Evolutionary conservation across 2,888 invertebrate species (phyloP), one percentile per base, ranked within the genome.

Genomic region (Arrhopalites spinosus): DNA sequence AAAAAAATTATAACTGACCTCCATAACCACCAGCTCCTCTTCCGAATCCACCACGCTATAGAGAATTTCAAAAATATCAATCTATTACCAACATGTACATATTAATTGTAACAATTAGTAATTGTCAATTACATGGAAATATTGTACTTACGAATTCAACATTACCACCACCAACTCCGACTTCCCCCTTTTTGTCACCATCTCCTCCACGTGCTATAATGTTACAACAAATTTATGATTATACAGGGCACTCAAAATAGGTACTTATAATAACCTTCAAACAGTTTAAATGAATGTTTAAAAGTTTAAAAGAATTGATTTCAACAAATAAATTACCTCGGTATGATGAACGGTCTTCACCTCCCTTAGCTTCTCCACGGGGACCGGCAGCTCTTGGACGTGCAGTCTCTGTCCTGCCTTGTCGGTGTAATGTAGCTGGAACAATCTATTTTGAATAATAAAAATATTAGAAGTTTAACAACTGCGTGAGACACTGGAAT

Each of bases 181-280:
- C 98, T 87, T 98, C 98, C 79, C 94, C 93, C 87, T 96, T 96
- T 88, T 98, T 98, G 86, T 98, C 98, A 77, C 90, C 87, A 67
- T 90, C 89, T 73, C 89, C 89, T 20, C 88, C 87, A 68, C 85
- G 90, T 30, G 27, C 91, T 50, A n/a, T n/a, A 13, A 13, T 15
- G 2, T 50, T 15, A 17, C 3, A 15, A 50, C 2, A n/a, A 50
- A 50, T 45, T 45, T 45, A 45, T 11, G 7, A 45, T 45, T 45
- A 45, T n/a, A n/a, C n/a, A n/a, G n/a, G n/a, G n/a, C n/a, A n/a
- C n/a, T n/a, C n/a, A n/a, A n/a, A n/a, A n/a, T n/a, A n/a, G n/a
- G n/a, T n/a, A n/a, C n/a, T n/a, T n/a, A n/a, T n/a, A n/a, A n/a
- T n/a, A n/a, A n/a, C n/a, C n/a, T n/a, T n/a, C n/a, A n/a, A n/a